phyloP scores from a whole-genome alignment of 2,797 vertebrate genomes.

The Decapterus maruadsi region DNA sequence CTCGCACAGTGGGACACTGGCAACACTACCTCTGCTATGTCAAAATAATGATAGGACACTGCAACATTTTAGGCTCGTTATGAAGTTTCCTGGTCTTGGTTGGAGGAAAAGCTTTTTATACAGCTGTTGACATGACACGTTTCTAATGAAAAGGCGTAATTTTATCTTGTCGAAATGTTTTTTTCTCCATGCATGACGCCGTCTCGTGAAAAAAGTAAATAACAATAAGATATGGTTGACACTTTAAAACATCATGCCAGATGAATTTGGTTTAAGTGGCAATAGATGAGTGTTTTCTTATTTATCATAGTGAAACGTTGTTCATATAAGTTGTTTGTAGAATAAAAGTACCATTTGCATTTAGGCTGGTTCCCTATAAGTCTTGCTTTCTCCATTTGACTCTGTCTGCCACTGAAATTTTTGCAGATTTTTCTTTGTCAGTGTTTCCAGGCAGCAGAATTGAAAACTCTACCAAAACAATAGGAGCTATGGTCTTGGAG shows the following conservation, averaged over 20 bases:
- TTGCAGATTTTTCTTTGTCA: too few species aligned
- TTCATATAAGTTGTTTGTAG: too few species aligned
- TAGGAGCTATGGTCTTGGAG: neutral
- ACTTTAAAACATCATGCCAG: neutral
- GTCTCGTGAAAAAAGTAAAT: neutral
- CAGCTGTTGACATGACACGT: neutral
- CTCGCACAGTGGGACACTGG: conserved; percentile 65
- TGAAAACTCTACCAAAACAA: too few species aligned
- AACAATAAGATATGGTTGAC: too few species aligned
- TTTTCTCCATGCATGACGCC: neutral
- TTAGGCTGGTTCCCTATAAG: too few species aligned
- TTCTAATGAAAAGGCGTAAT: neutral
- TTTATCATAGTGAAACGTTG: neutral
- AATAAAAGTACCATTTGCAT: too few species aligned
- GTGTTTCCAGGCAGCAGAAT: too few species aligned
- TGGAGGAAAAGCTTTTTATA: neutral
- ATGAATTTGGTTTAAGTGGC: neutral
- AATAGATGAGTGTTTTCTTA: neutral
- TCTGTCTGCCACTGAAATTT: too few species aligned
- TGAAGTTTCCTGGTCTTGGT: conserved; percentile 30
- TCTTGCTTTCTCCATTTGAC: too few species aligned
- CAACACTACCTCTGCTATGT: conserved; percentile 50
- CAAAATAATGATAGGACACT: conserved; percentile 72
- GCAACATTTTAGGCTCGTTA: conserved; percentile 58
- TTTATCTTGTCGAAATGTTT: conserved; percentile 12